A percentile compares a stretch with the other conserved stretches of the same genome.
Evolutionary conservation across 1,140 invertebrate species (phyloP).

Genomic region (Lucilia sericata): DNA sequence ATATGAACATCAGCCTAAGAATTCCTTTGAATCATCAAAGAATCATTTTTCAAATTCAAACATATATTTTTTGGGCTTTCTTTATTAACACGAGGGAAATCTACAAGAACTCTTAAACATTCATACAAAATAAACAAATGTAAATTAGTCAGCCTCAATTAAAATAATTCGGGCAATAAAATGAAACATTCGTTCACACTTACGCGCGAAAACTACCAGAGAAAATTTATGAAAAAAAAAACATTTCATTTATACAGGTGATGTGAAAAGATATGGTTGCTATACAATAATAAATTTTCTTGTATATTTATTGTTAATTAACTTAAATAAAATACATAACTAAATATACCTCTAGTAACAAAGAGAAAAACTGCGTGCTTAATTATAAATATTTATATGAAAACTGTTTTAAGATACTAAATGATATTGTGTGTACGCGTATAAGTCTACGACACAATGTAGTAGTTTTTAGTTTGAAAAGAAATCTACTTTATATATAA

Average conservation of each 20-base stretch:
- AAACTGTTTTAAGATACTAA: background rate
- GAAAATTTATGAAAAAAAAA: background rate
- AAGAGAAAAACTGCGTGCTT: background rate
- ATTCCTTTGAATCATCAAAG: conserved; percentile 24
- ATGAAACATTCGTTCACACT: background rate
- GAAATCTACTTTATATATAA: too few relatives aligned
- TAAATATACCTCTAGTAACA: background rate
- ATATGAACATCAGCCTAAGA: background rate
- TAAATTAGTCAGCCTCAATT: conserved; percentile 26
- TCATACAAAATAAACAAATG: background rate
- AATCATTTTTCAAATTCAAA: conserved; percentile 9
- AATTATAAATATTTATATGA: background rate
- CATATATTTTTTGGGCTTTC: background rate
- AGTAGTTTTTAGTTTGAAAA: background rate
- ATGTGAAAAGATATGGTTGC: background rate
- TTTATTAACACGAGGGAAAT: background rate
- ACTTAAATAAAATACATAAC: background rate
- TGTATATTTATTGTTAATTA: conserved; percentile 18
- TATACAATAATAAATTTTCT: background rate
- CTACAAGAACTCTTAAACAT: background rate
- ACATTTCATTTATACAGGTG: background rate
- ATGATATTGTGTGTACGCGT: too few relatives aligned
- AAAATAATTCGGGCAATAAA: background rate
- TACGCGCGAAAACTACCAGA: background rate
- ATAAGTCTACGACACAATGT: background rate